These are phyloP conservation scores for Papilio gigon DNA, from an alignment of 2,888 invertebrate genomes.

Conservation along the genomic window DNA sequence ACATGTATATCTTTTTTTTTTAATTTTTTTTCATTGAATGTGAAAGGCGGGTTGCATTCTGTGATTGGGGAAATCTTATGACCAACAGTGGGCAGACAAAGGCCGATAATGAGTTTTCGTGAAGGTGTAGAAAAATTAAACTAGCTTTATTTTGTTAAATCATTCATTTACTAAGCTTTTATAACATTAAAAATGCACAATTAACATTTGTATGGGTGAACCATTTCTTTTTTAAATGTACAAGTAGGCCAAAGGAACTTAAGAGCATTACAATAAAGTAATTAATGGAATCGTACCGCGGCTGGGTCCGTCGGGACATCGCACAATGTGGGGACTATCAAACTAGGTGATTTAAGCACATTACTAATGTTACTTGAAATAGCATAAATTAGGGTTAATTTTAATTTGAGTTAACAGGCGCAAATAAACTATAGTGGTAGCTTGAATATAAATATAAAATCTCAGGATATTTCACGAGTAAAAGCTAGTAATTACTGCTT, in stretches of 20 bases:
- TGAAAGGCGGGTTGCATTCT: too few species aligned
- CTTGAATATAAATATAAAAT: conserved; percentile 21
- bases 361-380: conserved; percentile 32
- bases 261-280: conserved; percentile 42
- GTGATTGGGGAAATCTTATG: too few species aligned
- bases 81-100: too few species aligned
- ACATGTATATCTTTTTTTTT: not conserved
- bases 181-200: conserved; percentile 74
- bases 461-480: conserved; percentile 20
- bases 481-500: conserved; percentile 2
- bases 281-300: conserved; percentile 45
- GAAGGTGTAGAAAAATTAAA: not conserved
- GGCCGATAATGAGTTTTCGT: too few species aligned
- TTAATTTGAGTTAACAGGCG: conserved; percentile 20
- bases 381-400: conserved; percentile 34
- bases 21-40: too few species aligned
- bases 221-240: conserved; percentile 67
- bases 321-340: conserved; percentile 2
- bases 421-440: conserved; percentile 22
- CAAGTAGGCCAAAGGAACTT: conserved; percentile 61
- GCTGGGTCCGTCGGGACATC: conserved; percentile 10
- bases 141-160: conserved; percentile 52
- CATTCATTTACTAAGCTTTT: conserved; percentile 78
- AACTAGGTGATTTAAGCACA: conserved; percentile 23
- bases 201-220: conserved; percentile 69